phyloP scores from a whole-genome alignment of 64 coral and sea anemone species.

The Dendrophyllia cribrosa region DNA sequence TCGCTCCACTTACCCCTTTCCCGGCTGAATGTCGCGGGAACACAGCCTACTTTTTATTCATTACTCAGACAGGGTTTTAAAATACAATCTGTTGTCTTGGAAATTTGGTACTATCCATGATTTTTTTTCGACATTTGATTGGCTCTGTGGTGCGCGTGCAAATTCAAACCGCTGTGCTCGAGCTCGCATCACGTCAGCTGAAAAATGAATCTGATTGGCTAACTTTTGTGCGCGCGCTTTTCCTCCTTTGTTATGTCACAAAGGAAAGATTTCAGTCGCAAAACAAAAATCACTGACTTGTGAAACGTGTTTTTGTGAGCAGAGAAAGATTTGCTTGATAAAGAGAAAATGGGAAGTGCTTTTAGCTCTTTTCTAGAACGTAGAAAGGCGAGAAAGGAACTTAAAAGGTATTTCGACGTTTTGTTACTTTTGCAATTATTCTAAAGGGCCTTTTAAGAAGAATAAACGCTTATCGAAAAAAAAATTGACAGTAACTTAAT shows the following conservation, averaged over 20 bases:
- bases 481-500: no score
- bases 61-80: no score
- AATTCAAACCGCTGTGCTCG: background rate
- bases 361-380: background rate
- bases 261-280: background rate
- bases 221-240: background rate
- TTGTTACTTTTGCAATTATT: no score
- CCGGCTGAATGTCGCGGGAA: no score
- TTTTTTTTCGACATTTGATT: no score
- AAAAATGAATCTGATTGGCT: background rate
- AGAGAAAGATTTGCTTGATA: background rate
- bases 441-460: no score
- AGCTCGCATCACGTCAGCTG: background rate
- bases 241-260: slow-evolving; percentile 6
- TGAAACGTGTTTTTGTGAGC: background rate
- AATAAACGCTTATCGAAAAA: no score
- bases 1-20: no score
- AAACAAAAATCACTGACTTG: background rate
- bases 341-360: background rate
- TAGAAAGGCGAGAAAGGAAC: background rate
- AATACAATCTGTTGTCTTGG: no score
- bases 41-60: no score
- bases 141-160: no score
- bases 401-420: background rate
- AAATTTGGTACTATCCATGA: no score